Evolutionary conservation across 2,797 vertebrate species (phyloP), one percentile per base, ranked within the genome.

Genomic region (Pipistrellus pipistrellus): DNA sequence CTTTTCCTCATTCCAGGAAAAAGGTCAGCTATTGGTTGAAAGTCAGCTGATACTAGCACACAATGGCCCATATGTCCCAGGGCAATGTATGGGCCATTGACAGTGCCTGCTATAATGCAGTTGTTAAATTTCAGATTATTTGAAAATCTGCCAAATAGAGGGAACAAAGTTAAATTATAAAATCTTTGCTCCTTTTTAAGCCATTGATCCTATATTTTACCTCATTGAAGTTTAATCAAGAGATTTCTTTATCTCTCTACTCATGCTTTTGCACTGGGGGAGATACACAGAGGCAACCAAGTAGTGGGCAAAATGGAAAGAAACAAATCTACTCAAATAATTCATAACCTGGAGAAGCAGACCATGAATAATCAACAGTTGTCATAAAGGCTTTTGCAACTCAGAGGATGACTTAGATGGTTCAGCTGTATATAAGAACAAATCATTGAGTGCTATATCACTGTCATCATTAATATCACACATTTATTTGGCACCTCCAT

Each of bases 311-410:
- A 48, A 83, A 51, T 27, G 73, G 89, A n/a, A 66, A 78, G 77
- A 88, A 77, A 55, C 53, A 83, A 53, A 90, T 30, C 35, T 35
- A 21, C 83, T 38, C 35, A 48, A 93, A 77, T 93, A 85, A 85
- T 92, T 92, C 75, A 90, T 83, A 90, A 41, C 84, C 44, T 71
- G 51, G 41, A 90, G 72, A 88, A 57, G 48, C 59, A 88, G 68
- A 69, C 30, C 32, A 48, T 71, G 83, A 51, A 59, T 80, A 90
- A 85, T 92, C 78, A 84, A 30, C 30, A 15, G 21, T 88, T 90
- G 80, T 77, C 82, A 81, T 38, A 23, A 21, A 68, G 91, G 77
- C 25, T 59, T 96, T 80, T 72, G 20, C 62, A 81, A 68, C 53
- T 38, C 68, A 76, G 44, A 81, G 17, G 55, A 17, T 71, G 15